These are phyloP conservation scores for Actinopyga echinites DNA, from an alignment of 53 echinoderm and acorn worm genomes.

Conservation along the genomic window DNA sequence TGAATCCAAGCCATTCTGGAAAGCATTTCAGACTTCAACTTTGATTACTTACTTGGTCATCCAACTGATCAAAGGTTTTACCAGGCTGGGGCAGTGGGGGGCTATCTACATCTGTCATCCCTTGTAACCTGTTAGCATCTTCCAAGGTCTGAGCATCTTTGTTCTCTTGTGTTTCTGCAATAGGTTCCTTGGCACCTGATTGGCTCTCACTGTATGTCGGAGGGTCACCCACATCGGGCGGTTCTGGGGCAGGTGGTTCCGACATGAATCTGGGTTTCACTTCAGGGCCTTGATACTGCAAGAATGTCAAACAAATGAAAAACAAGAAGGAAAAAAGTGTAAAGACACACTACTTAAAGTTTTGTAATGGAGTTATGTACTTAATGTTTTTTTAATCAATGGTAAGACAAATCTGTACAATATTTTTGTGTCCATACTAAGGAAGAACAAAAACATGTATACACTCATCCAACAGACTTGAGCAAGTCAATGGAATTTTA, in stretches of 20 bases:
- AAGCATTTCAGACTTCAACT: no score
- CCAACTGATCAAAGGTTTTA: slow-evolving; percentile 18
- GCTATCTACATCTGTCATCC: slow-evolving; percentile 30
- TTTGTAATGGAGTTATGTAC: no score
- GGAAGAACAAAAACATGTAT: no score
- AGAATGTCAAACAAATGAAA: no score
- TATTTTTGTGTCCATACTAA: no score
- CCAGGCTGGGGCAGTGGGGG: slow-evolving; percentile 22
- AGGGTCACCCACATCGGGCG: background rate
- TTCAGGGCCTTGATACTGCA: slow-evolving; percentile 36
- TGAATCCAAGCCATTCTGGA: no score
- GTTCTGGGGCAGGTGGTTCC: slow-evolving; percentile 55
- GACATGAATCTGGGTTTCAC: slow-evolving; percentile 89
- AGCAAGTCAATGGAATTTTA: no score
- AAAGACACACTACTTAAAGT: no score
- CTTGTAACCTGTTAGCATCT: background rate
- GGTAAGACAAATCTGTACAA: no score
- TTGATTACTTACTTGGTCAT: background rate
- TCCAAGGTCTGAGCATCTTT: background rate
- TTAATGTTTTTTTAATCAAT: no score
- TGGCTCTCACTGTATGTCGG: background rate
- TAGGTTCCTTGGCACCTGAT: background rate
- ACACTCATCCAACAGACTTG: no score
- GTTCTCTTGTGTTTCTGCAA: background rate
- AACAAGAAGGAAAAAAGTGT: no score